Evolutionary conservation across 2,113 vertebrate species (phyloP), one percentile per base, ranked within the genome.

Genomic region (Cygnus buccinator): DNA sequence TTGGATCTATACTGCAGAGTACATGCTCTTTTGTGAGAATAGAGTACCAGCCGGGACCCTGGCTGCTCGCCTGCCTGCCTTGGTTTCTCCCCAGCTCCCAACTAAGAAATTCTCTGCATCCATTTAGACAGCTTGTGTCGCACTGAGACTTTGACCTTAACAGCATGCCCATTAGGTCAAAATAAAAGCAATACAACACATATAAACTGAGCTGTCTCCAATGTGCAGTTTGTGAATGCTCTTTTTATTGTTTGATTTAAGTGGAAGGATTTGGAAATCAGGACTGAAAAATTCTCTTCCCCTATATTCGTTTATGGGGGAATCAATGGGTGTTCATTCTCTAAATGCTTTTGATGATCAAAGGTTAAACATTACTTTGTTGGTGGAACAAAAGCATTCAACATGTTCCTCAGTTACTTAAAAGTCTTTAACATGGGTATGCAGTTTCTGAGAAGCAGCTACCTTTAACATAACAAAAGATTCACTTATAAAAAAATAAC

Each of bases 261-360:
- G 57, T 37, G 26, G 79, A 48, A 93, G 33, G 20, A 44, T 82
- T 89, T 84, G 11, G 48, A 93, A 95, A 90, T 71, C 35, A 52
- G 61, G 44, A 55, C 20, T 55, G 28, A 85, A 11, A 86, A 52
- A 86, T 11, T 86, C 37, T 84, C 44, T 71, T 43, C 23, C 9
- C 6, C 20, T 57, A 3, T 44, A 68, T 63, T 78, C 43, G 52
- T 89, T 90, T 68, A 57, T 41, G 31, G 52, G 20, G 11, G 33
- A 92, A 78, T 87, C 86, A 74, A 44, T 55, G 35, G 25, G 20
- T 75, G 39, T 68, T 92, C 68, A 52, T 95, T 89, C 78, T 52
- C 70, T 72, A 92, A 91, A 92, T 57, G 23, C 18, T 95, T 90
- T 91, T 84, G 81, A 92, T 35, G 75, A 70, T 44, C 77, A 73